phyloP scores from a whole-genome alignment of 2,797 vertebrate species.

The Chaetodon trifasciatus region DNA sequence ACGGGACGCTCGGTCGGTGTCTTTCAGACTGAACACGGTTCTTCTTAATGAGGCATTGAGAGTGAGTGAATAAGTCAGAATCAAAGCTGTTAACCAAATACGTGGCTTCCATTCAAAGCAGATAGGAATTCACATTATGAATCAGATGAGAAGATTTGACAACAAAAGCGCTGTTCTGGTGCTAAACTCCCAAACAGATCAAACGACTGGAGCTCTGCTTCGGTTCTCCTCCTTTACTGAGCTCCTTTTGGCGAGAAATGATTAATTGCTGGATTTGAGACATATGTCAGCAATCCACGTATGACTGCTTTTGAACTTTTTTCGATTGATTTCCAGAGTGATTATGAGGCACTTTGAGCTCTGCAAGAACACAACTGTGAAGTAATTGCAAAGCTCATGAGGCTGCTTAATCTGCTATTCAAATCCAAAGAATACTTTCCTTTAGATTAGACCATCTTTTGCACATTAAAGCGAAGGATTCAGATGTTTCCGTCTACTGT shows the following conservation, averaged over 20 bases:
- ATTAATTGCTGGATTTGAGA: conserved; percentile 49
- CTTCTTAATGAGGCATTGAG: conserved; percentile 22
- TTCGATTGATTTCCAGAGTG: conserved; percentile 32
- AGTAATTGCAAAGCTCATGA: conserved; percentile 36
- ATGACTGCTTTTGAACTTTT: conserved; percentile 38
- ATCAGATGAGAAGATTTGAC: conserved; percentile 9
- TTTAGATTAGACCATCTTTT: conserved; percentile 1
- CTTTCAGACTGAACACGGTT: conserved; percentile 1
- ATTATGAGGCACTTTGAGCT: conserved; percentile 57
- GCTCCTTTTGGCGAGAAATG: conserved; percentile 12
- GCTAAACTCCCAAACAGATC: conserved; percentile 3
- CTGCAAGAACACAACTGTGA: conserved; percentile 18
- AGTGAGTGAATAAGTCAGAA: conserved; percentile 18
- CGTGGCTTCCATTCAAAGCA: conserved; percentile 1
- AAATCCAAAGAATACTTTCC: conserved; percentile 24
- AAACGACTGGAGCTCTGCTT: conserved; percentile 13
- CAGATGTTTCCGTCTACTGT: conserved; percentile 1
- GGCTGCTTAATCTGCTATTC: conserved; percentile 33
- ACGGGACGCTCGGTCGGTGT: conserved; percentile 4
- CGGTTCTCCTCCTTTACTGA: conserved; percentile 6
- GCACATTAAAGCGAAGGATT: conserved; percentile 14
- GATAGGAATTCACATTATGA: not conserved
- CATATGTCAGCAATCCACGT: conserved; percentile 36
- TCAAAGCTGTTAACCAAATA: not conserved
- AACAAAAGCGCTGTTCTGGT: not conserved